These are phyloP conservation scores for Chromis chromis DNA, from an alignment of 2,797 vertebrate genomes.

Conservation along the genomic window DNA sequence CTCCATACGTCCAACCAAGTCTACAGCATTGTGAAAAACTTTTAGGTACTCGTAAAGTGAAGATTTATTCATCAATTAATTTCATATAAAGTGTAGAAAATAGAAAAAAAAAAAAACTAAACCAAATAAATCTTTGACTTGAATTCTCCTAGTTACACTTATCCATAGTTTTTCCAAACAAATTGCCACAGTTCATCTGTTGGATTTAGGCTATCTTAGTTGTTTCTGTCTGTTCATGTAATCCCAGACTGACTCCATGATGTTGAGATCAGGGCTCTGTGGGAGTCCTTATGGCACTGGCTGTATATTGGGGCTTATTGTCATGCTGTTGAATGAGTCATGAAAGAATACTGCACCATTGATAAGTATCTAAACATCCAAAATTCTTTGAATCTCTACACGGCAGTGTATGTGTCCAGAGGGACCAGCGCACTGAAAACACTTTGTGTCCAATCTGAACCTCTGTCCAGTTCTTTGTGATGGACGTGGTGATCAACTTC, in stretches of 20 bases:
- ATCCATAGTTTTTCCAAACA: too few relatives aligned
- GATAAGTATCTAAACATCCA: too few relatives aligned
- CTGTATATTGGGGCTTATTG: background rate
- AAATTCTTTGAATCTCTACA: too few relatives aligned
- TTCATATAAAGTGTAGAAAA: background rate
- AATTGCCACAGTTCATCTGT: background rate
- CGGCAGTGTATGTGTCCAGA: background rate
- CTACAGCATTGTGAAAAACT: background rate
- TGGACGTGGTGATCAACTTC: constrained; percentile 98
- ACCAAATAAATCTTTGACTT: background rate
- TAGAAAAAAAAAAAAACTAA: background rate
- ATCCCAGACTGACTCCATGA: background rate
- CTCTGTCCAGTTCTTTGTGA: constrained; percentile 93
- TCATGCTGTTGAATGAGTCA: background rate
- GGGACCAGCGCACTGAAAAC: constrained; percentile 1
- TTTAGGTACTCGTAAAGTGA: background rate
- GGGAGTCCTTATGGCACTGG: background rate
- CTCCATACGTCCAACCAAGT: background rate
- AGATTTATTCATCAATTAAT: background rate
- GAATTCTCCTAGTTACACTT: background rate
- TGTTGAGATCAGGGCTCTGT: constrained; percentile 12
- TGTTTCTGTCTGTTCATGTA: background rate
- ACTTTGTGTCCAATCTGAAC: constrained; percentile 47
- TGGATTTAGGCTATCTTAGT: background rate
- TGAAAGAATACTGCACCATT: too few relatives aligned